These are phyloP conservation scores for Pseudochirops corinnae DNA, from an alignment of 2,797 vertebrate genomes.

Conservation along the genomic window DNA sequence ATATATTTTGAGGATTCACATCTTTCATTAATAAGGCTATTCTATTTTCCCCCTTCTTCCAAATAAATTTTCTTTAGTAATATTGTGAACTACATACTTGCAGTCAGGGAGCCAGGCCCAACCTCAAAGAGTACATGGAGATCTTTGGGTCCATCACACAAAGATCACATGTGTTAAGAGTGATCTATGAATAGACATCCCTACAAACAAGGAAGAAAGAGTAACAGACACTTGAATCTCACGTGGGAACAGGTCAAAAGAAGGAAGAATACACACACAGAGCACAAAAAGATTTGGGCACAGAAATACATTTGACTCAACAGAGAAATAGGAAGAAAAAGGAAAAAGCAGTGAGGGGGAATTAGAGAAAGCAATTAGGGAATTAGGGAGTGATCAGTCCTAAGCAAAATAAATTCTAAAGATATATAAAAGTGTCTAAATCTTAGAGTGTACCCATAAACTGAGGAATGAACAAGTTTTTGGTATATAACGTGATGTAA, in stretches of 20 bases:
- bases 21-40: not conserved
- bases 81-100: not conserved
- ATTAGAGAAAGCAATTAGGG: not conserved
- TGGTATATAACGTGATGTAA: not conserved
- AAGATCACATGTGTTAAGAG: not conserved
- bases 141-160: not conserved
- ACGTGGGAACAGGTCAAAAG: not conserved
- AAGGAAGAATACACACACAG: not conserved
- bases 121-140: not conserved
- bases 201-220: not conserved
- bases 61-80: not conserved
- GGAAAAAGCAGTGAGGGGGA: not conserved
- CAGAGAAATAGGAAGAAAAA: too few relatives aligned
- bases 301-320: too few relatives aligned
- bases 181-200: not conserved
- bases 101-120: not conserved
- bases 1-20: not conserved
- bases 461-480: not conserved
- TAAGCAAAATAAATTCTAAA: not conserved
- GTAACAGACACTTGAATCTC: not conserved
- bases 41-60: not conserved
- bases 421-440: not conserved
- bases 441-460: not conserved
- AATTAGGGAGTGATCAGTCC: not conserved
- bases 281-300: not conserved